These are phyloP conservation scores for Lampris megalopsis DNA, from an alignment of 2,113 vertebrate species.

Conservation along the genomic window DNA sequence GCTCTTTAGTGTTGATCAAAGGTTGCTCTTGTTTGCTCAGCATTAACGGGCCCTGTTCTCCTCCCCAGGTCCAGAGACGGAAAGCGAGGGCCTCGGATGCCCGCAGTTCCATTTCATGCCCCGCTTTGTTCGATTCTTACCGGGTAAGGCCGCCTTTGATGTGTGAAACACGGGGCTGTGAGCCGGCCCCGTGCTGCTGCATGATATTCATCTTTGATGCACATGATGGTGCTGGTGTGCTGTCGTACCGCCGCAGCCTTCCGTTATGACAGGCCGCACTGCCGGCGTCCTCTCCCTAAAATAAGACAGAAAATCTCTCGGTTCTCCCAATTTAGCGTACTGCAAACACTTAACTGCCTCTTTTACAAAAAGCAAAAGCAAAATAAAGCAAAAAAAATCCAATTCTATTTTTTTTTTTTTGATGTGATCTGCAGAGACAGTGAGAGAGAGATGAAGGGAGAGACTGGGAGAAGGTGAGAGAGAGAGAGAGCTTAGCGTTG, in stretches of 20 bases:
- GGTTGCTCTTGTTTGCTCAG: no score
- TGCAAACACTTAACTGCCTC: slow-evolving; percentile 55
- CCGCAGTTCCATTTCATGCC: slow-evolving; percentile 98
- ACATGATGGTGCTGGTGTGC: slow-evolving; percentile 75
- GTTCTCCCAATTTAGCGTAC: slow-evolving; percentile 49
- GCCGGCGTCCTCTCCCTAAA: slow-evolving; percentile 55
- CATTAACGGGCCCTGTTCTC: slow-evolving; percentile 1
- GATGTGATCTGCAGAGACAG: slow-evolving; percentile 41
- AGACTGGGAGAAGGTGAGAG: not conserved
- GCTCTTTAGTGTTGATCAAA: no score
- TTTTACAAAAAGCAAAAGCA: slow-evolving; percentile 42
- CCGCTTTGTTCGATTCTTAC: slow-evolving; percentile 95
- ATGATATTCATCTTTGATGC: slow-evolving; percentile 44
- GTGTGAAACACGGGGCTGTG: no score
- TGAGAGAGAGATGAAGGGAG: slow-evolving; percentile 13
- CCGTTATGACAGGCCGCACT: slow-evolving; percentile 42
- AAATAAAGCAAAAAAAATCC: slow-evolving; percentile 6
- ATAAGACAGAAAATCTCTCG: slow-evolving; percentile 52
- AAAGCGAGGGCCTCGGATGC: slow-evolving; percentile 82
- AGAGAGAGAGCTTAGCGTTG: slow-evolving; percentile 1
- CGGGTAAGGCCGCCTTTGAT: slow-evolving; percentile 81
- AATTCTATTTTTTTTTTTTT: slow-evolving; percentile 45
- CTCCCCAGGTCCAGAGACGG: slow-evolving; percentile 87
- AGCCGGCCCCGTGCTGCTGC: not conserved
- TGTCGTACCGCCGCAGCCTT: not conserved